Base-by-base conservation (phyloP, 2,113 vertebrate genomes). In the Mustelus asterias region DNA sequence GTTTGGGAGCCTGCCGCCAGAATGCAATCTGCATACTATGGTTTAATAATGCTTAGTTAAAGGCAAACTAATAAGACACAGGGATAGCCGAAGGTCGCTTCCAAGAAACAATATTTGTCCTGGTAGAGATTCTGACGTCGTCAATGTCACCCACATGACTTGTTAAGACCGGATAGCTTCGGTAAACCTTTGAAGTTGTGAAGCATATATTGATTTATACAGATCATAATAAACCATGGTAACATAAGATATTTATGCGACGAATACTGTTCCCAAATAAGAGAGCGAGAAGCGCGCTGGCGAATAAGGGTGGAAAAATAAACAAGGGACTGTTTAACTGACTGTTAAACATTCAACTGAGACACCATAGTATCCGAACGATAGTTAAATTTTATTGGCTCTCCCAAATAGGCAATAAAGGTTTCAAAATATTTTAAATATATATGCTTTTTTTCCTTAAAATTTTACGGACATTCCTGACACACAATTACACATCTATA, bases 181-280 rank as follows among this genome's bases (percentile, higher is more conserved):
- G 96, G 96, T 97, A 96, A 97, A 97, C 90, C 96, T 96, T 8
- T 44, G 60, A 7, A 67, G 18, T 16, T 65, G 65, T 67, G 10
- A 96, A 67, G 96, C 96, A 97, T 97, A 96, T 96, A 96, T 96
- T 97, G 96, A 96, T 96, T 96, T 97, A 96, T 96, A 97, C 97
- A 96, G 95, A 96, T 96, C 96, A 78, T 96, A 96, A 97, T 96
- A 95, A 95, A 72, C 94, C 67, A 70, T 95, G 44, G 93, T 94
- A 94, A 72, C 65, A 24, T 94, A 67, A 94, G 67, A 95, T 29
- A 95, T 95, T 65, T 48, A 22, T 69, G 93, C 72, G 67, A 41
- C 54, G 41, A 76, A 54, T 76, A 44, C 14, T 8, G 69, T 54
- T 76, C 44, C 44, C 41, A 72, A 95, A 95, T 29, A 48, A 24